A percentile compares a stretch with the other conserved stretches of the same genome.
Evolutionary conservation across 2,113 vertebrate species (phyloP).

Genomic region (Coturnix japonica): DNA sequence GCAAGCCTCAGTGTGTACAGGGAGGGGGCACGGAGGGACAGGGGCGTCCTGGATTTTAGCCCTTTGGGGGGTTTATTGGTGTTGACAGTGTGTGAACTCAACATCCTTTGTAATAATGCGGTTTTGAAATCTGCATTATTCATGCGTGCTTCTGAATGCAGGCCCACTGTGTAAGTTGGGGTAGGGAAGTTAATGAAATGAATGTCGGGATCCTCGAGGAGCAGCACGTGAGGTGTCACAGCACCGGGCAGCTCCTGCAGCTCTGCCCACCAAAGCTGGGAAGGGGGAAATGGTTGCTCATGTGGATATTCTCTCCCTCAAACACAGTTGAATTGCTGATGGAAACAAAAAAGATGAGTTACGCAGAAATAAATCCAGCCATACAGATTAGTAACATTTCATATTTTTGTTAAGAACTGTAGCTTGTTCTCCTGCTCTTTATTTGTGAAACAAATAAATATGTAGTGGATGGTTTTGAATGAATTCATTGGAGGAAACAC

Average conservation of each 20-base stretch:
- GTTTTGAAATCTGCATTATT: constrained; percentile 74
- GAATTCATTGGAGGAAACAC: not conserved
- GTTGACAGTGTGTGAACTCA: constrained; percentile 75
- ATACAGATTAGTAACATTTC: not conserved
- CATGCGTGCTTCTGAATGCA: constrained; percentile 53
- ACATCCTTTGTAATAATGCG: constrained; percentile 76
- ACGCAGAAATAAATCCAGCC: not conserved
- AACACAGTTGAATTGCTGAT: not conserved
- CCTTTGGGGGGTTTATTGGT: constrained; percentile 73
- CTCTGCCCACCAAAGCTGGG: constrained; percentile 16
- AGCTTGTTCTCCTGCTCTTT: not conserved
- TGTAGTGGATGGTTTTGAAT: not conserved
- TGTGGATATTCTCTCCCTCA: not conserved
- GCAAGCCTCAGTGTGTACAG: not conserved
- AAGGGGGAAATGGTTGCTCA: not conserved
- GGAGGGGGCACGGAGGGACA: not conserved
- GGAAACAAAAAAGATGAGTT: not conserved
- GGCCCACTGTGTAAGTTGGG: constrained; percentile 62
- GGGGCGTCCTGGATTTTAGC: constrained; percentile 61
- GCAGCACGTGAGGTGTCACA: constrained; percentile 47
- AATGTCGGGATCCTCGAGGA: constrained; percentile 60
- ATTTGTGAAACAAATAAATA: not conserved
- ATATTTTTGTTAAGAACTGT: not conserved
- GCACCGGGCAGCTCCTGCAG: constrained; percentile 13
- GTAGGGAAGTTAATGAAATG: constrained; percentile 74